These are phyloP conservation scores for Drosophila bocki DNA, from an alignment of 1,140 invertebrate genomes.

Conservation along the genomic window DNA sequence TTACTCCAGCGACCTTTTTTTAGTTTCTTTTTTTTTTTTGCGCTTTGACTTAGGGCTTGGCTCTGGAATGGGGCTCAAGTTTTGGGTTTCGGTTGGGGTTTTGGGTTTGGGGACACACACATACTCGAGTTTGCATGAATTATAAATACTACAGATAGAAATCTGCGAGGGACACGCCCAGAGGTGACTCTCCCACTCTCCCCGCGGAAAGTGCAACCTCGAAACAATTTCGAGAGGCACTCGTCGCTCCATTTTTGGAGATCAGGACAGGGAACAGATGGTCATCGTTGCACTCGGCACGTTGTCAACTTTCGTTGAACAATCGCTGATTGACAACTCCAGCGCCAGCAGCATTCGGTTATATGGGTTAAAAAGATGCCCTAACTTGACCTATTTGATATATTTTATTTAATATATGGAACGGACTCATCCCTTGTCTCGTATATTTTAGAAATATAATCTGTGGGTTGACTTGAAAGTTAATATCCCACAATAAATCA, in stretches of 20 bases:
- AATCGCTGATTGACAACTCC: constrained; percentile 31
- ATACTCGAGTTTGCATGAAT: constrained; percentile 46
- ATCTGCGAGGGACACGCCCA: constrained; percentile 52
- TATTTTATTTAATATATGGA: no score
- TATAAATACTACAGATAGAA: constrained; percentile 76
- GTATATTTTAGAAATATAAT: not conserved
- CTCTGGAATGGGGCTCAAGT: constrained; percentile 8
- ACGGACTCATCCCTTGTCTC: no score
- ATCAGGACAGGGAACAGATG: constrained; percentile 57
- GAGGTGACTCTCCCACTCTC: constrained; percentile 6
- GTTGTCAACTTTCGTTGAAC: constrained; percentile 73
- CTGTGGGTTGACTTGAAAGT: not conserved
- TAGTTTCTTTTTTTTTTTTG: constrained; percentile 4
- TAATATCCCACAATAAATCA: constrained; percentile 5
- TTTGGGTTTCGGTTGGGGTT: constrained; percentile 4
- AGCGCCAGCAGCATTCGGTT: not conserved
- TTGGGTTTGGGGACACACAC: constrained; percentile 6
- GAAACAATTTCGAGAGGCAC: constrained; percentile 13
- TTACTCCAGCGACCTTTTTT: constrained; percentile 54
- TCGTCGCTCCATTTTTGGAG: constrained; percentile 46
- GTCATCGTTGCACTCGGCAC: constrained; percentile 62
- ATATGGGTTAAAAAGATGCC: not conserved
- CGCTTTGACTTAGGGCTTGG: constrained; percentile 33
- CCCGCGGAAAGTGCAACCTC: constrained; percentile 30
- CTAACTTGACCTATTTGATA: not conserved